phyloP scores from a whole-genome alignment of 2,888 invertebrate genomes.

The Tenthredo distinguenda region DNA sequence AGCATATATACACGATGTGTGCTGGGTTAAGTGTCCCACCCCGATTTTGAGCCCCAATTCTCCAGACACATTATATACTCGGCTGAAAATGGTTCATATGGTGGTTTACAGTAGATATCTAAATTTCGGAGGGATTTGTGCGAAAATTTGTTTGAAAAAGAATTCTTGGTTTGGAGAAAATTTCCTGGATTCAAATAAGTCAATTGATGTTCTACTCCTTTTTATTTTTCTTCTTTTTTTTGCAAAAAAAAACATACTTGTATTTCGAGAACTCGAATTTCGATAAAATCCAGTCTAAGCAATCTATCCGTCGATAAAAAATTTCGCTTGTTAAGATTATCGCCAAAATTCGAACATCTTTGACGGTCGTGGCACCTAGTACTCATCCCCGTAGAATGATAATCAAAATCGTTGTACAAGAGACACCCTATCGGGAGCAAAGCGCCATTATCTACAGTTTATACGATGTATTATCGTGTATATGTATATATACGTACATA shows the following conservation, averaged over 20 bases:
- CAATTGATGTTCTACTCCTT: too few species aligned
- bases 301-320: too few species aligned
- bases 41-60: slow-evolving; percentile 9
- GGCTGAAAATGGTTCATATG: not conserved
- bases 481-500: not conserved
- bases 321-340: too few species aligned
- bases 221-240: too few species aligned
- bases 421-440: not conserved
- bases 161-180: too few species aligned
- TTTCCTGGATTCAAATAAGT: too few species aligned
- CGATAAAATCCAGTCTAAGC: too few species aligned
- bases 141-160: not conserved
- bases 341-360: not conserved
- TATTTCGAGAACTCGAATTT: too few species aligned
- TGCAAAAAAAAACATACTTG: too few species aligned
- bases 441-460: not conserved
- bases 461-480: not conserved
- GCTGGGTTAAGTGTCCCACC: not conserved
- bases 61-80: not conserved
- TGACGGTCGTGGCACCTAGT: not conserved
- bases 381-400: not conserved
- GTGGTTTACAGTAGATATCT: not conserved
- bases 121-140: not conserved
- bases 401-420: not conserved
- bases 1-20: not conserved